phyloP scores from a whole-genome alignment of 2,113 vertebrate species.

The Acanthochromis polyacanthus region DNA sequence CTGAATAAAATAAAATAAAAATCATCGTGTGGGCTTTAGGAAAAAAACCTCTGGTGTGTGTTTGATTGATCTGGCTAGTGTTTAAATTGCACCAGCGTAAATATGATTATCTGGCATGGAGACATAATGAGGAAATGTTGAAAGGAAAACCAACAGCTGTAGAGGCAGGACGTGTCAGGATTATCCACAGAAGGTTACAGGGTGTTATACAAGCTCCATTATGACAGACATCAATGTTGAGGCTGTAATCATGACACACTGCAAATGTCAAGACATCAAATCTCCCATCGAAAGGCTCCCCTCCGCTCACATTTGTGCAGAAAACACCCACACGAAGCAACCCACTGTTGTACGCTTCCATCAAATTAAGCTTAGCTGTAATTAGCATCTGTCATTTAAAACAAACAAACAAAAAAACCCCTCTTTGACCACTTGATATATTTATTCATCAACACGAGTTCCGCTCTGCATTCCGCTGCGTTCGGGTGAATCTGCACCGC shows the following conservation, averaged over 20 bases:
- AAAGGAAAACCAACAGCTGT: constrained; percentile 50
- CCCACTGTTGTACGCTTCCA: constrained; percentile 3
- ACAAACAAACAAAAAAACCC: neutral
- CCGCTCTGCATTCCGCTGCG: constrained; percentile 53
- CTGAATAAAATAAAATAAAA: constrained; percentile 26
- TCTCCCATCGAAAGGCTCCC: neutral
- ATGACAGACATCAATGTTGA: constrained; percentile 47
- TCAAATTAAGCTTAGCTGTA: constrained; percentile 9
- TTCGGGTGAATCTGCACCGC: constrained; percentile 32
- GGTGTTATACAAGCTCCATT: constrained; percentile 42
- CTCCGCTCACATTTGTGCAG: neutral
- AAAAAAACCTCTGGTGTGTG: neutral
- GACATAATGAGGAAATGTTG: constrained; percentile 46
- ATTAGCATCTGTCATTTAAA: constrained; percentile 29
- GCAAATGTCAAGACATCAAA: constrained; percentile 48
- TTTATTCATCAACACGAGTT: constrained; percentile 17
- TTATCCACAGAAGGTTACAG: constrained; percentile 53
- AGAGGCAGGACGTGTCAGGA: constrained; percentile 41
- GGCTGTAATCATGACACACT: constrained; percentile 43
- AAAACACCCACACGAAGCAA: constrained; percentile 11
- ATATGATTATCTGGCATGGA: constrained; percentile 34
- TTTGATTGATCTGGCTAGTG: constrained; percentile 45
- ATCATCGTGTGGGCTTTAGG: constrained; percentile 2
- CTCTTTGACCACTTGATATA: constrained; percentile 7
- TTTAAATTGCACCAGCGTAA: constrained; percentile 39